Conservation (phyloP, 2,113 vertebrate species). For the Oreochromis niloticus region DNA sequence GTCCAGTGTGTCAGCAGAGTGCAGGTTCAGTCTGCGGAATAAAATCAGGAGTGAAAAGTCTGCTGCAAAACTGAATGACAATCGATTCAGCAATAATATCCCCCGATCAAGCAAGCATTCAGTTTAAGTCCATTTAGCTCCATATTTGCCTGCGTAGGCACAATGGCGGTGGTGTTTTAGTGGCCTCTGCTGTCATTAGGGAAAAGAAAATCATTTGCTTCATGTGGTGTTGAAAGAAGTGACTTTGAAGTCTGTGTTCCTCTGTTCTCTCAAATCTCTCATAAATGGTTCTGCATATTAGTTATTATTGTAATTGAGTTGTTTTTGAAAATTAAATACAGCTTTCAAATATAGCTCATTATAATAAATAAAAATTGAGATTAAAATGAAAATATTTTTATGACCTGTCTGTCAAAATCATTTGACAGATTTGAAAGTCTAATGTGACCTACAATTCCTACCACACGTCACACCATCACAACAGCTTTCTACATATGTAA, state of each 20-base stretch:
- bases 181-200: background rate
- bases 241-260: background rate
- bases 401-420: background rate
- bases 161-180: background rate
- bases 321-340: background rate
- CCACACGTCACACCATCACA: background rate
- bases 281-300: background rate
- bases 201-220: background rate
- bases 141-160: background rate
- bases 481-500: background rate
- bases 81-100: background rate
- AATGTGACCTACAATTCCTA: background rate
- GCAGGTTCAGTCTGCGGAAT: background rate
- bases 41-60: background rate
- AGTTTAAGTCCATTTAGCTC: background rate
- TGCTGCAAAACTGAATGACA: background rate
- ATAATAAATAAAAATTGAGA: background rate
- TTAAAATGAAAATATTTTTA: background rate
- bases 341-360: background rate
- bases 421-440: background rate
- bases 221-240: background rate
- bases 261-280: background rate
- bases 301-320: background rate
- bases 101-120: background rate
- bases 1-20: background rate